Evolutionary conservation across 2,113 vertebrate species (phyloP), one percentile per base, ranked within the genome.

Genomic region (Gopherus evgoodei): DNA sequence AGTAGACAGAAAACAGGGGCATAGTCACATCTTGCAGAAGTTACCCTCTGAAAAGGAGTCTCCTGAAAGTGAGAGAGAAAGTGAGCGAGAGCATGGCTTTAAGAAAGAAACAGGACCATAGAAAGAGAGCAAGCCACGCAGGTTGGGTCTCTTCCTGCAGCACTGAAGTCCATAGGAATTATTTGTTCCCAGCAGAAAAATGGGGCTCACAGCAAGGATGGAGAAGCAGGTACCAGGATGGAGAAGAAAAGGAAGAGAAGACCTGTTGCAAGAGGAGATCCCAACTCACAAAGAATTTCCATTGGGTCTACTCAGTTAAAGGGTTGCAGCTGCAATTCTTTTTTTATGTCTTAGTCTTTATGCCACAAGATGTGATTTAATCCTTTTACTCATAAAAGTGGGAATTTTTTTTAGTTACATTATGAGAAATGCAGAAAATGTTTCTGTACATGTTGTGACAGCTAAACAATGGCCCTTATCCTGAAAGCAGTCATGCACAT

Each of bases 401-500:
- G 11, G 24, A 11, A 5, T 22, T 13, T 8, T 27, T 75, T 75
- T 24, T 27, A 52, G 31, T 52, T 31, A 65, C 59, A 87, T 52
- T 88, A 94, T 83, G 3, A 49, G 91, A 83, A 42, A 94, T 93
- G 35, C 94, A 38, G 42, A 29, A 81, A 42, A 57, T 57, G 86
- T 54, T 17, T n/a, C 11, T 88, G 62, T 4, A 79, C 92, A 65
- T 5, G 8, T 2, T 83, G 38, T 90, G 87, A 86, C 89, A 69
- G 86, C 94, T 65, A 81, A 95, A 91, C 65, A 89, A 92, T 87
- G 83, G 47, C 50, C 52, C 86, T 85, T 12, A 88, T 87, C 75
- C 86, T 93, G 82, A 76, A 93, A 91, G 2, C 1, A 91, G 50
- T n/a, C 83, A 56, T 65, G 24, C 72, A 86, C 95, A 53, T 92